These are phyloP conservation scores for Panagrolaimus sp. DNA, from an alignment of 1,140 invertebrate genomes.

Conservation along the genomic window DNA sequence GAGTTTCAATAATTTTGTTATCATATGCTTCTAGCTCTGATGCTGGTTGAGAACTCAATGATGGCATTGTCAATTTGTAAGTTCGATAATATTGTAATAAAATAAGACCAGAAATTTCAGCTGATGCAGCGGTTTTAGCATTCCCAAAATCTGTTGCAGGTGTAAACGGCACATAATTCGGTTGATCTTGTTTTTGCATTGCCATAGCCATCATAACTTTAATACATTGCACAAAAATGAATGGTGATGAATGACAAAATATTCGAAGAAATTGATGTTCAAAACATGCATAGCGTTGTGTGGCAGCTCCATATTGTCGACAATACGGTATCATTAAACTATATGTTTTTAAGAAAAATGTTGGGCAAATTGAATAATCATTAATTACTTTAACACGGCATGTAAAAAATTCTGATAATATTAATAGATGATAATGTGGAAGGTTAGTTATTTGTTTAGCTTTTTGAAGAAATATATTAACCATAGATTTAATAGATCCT, in stretches of 20 bases:
- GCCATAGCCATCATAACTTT: no score
- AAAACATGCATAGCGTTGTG: no score
- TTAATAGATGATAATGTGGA: background rate
- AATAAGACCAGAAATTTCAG: constrained; percentile 1
- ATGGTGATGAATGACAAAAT: no score
- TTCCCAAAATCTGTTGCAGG: no score
- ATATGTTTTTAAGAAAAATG: background rate
- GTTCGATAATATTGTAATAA: background rate
- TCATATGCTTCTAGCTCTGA: background rate
- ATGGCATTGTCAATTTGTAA: background rate
- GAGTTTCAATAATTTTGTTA: background rate
- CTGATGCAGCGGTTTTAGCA: no score
- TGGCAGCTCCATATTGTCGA: no score
- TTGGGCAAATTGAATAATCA: background rate
- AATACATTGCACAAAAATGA: no score
- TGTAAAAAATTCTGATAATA: background rate
- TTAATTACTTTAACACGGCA: background rate
- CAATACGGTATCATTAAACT: background rate
- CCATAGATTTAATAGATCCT: background rate
- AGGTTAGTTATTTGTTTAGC: background rate
- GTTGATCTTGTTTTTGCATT: no score
- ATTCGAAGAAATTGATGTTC: no score
- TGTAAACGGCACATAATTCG: no score
- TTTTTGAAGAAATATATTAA: background rate
- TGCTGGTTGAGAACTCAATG: background rate